These are phyloP conservation scores for Heliconius erato DNA, from an alignment of 2,888 invertebrate species.

Conservation along the genomic window DNA sequence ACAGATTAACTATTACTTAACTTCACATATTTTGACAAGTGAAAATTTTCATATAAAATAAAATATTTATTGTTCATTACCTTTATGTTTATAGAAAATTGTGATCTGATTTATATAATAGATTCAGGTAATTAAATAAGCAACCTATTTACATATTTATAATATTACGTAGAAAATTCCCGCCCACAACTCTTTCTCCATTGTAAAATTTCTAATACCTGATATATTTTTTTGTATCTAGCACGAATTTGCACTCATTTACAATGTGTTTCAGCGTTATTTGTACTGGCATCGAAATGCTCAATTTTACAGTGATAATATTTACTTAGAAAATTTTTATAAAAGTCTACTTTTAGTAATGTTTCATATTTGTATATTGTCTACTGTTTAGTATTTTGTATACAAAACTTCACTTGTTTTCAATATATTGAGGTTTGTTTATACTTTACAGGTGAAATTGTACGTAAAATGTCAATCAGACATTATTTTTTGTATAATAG, in stretches of 20 bases:
- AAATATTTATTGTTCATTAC: not conserved
- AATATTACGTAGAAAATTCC: not conserved
- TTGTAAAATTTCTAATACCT: not conserved
- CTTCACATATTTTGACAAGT: not conserved
- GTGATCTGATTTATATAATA: not conserved
- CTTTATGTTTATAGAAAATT: not conserved
- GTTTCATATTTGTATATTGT: slow-evolving; percentile 3
- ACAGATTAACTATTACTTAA: not conserved
- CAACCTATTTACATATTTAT: not conserved
- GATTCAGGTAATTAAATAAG: not conserved
- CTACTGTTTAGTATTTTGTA: not conserved
- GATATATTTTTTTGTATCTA: not conserved
- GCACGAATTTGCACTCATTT: not conserved
- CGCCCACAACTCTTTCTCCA: not conserved
- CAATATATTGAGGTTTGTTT: not conserved
- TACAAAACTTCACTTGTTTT: slow-evolving; percentile 4
- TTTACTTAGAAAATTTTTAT: slow-evolving; percentile 11
- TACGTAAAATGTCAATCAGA: not conserved
- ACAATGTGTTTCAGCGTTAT: not conserved
- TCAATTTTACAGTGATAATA: slow-evolving; percentile 22
- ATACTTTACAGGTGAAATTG: not conserved
- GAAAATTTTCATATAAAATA: not conserved
- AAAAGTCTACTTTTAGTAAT: slow-evolving; percentile 14
- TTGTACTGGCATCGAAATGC: slow-evolving; percentile 25
- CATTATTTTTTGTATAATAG: not conserved